Evolutionary conservation across 35 echinoderm and acorn worm genomes (phyloP).

Genomic region (Heliocidaris erythrogramma): DNA sequence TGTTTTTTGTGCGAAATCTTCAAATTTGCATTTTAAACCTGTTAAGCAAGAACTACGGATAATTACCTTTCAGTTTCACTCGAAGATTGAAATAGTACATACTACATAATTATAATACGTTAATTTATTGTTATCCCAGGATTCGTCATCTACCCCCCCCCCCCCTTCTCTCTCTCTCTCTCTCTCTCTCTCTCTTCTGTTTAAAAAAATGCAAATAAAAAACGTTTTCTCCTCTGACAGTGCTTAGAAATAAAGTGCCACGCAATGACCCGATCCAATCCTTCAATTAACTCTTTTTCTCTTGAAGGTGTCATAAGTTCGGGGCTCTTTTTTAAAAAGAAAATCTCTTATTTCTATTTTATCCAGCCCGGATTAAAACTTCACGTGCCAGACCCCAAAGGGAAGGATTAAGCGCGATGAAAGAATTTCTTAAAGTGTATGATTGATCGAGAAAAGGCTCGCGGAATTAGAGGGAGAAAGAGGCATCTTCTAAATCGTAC

Average conservation of each 20-base stretch:
- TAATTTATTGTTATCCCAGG: too few relatives aligned
- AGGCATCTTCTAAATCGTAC: neutral
- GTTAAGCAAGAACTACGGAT: too few relatives aligned
- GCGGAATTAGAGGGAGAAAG: neutral
- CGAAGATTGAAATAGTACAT: too few relatives aligned
- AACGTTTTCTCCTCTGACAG: neutral
- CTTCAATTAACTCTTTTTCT: neutral
- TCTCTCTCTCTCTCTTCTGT: too few relatives aligned
- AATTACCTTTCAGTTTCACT: too few relatives aligned
- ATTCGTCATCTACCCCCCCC: too few relatives aligned
- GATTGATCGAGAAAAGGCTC: conserved; percentile 21
- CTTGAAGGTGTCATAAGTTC: neutral
- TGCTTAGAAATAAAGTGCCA: neutral
- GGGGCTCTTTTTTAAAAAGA: neutral
- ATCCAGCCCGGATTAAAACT: neutral
- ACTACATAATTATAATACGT: too few relatives aligned
- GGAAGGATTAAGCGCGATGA: conserved; percentile 17
- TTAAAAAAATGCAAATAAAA: too few relatives aligned
- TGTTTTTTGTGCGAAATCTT: too few relatives aligned
- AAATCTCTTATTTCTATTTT: neutral
- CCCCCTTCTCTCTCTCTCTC: too few relatives aligned
- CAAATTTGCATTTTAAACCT: too few relatives aligned
- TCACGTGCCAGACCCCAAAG: neutral
- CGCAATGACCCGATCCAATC: neutral
- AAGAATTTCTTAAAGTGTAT: conserved; percentile 15